A percentile compares a stretch with the other conserved stretches of the same genome.
Evolutionary conservation across 1,140 invertebrate species (phyloP).

Genomic region (Archivesica marissinica): DNA sequence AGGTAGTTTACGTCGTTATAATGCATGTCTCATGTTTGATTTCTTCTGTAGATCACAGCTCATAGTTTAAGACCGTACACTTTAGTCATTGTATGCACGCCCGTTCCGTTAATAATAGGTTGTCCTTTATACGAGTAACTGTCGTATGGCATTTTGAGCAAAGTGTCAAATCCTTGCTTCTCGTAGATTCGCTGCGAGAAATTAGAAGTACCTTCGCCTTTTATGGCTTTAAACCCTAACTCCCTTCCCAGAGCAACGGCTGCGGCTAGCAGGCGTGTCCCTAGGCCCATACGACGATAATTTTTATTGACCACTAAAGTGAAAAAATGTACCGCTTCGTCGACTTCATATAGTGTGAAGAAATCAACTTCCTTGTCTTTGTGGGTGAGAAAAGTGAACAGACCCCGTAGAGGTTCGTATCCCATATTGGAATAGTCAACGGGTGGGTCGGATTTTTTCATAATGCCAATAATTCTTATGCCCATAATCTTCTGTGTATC

Average conservation of each 20-base stretch:
- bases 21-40: too few species aligned
- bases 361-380: slow-evolving; percentile 49
- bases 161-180: slow-evolving; percentile 33
- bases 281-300: slow-evolving; percentile 47
- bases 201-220: slow-evolving; percentile 53
- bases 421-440: background rate
- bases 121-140: slow-evolving; percentile 43
- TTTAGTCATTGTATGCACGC: slow-evolving; percentile 46
- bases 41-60: too few species aligned
- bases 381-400: slow-evolving; percentile 35
- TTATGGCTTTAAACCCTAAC: slow-evolving; percentile 51
- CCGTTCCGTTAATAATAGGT: slow-evolving; percentile 28
- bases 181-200: slow-evolving; percentile 57
- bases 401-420: slow-evolving; percentile 34
- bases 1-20: too few species aligned
- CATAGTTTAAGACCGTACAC: slow-evolving; percentile 22
- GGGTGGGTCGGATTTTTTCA: slow-evolving; percentile 17
- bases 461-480: slow-evolving; percentile 40
- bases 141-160: slow-evolving; percentile 45
- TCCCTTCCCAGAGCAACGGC: slow-evolving; percentile 35
- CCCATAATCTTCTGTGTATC: slow-evolving; percentile 48
- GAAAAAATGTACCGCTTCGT: slow-evolving; percentile 57
- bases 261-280: slow-evolving; percentile 21
- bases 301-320: slow-evolving; percentile 53
- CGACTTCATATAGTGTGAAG: slow-evolving; percentile 11